These are phyloP conservation scores for Anguilla rostrata DNA, from an alignment of 2,113 vertebrate species.

Conservation along the genomic window DNA sequence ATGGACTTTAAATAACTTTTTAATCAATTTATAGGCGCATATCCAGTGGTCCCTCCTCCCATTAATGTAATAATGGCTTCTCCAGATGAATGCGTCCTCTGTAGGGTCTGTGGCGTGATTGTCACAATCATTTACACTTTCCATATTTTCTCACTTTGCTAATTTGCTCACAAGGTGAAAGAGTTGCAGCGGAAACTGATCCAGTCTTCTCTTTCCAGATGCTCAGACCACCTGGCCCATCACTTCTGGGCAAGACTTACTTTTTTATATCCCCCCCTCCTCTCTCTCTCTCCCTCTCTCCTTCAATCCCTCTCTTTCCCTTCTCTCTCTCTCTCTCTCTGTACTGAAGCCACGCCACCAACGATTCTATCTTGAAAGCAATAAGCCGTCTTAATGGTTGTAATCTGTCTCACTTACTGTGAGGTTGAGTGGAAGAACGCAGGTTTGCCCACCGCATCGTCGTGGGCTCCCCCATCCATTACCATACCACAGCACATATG, in stretches of 20 bases:
- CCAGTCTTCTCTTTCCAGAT: constrained; percentile 62
- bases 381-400: constrained; percentile 34
- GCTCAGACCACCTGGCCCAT: constrained; percentile 73
- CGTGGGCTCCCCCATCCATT: constrained; percentile 12
- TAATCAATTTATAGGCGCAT: constrained; percentile 20
- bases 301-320: neutral
- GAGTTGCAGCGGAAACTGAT: constrained; percentile 58
- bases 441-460: constrained; percentile 24
- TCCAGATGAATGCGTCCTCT: constrained; percentile 19
- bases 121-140: constrained; percentile 71
- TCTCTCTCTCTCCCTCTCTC: constrained; percentile 21
- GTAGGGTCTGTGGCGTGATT: constrained; percentile 49
- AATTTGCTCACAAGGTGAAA: constrained; percentile 74
- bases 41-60: constrained; percentile 17
- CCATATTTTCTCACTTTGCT: constrained; percentile 74
- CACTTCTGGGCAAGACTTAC: constrained; percentile 64
- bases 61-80: constrained; percentile 23
- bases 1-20: constrained; percentile 21
- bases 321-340: constrained; percentile 10
- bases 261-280: constrained; percentile 56
- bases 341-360: constrained; percentile 31
- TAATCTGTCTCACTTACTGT: constrained; percentile 41
- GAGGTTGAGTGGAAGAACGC: constrained; percentile 5
- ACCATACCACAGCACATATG: neutral
- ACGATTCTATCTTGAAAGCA: constrained; percentile 34